Evolutionary conservation across 53 echinoderm and acorn worm genomes (phyloP), one percentile per base, ranked within the genome.

Genomic region (Echinometra lucunter): DNA sequence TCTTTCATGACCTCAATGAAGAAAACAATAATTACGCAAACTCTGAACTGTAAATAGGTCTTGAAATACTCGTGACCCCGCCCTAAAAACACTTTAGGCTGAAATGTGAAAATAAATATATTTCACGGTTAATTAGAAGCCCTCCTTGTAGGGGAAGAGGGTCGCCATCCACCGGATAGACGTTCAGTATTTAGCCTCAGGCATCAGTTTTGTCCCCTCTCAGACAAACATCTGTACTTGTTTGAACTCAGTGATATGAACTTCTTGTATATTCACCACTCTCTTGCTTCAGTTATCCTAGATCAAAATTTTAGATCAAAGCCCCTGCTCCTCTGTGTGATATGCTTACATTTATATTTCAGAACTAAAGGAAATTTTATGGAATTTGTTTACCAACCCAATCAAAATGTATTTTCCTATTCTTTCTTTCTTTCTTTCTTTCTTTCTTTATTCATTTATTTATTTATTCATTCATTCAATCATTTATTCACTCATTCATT

Each of bases 71-170:
- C n/a, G 9, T 89, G 89, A 89, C 89, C 89, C 89, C 89, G 60
- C 89, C 89, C 89, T 38, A 30, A 23, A 89, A 89, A 89, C 37
- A 60, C 58, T 40, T 58, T 1, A 89, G 89, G 89, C 40, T 38
- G 58, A 89, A 58, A 89, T 89, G 60, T 89, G 89, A 89, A 89
- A 89, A 89, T 60, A 89, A 60, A 89, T 89, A 89, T 37, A 89
- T 60, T 89, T 89, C 89, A 89, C 21, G 89, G 89, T 18, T 89
- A 89, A 89, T 89, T 89, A 89, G 63, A 25, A 6, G 40, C 60
- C 25, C 89, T 32, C 89, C 58, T 89, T 28, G 57, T 89, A 57
- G 3, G 58, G 89, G 89, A 89, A 89, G 21, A 58, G 89, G 37
- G 89, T 89, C 89, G 89, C 89, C 89, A 89, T 35, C 60, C 38